phyloP scores from a whole-genome alignment of 2,797 vertebrate species.

The Prunella strophiata region DNA sequence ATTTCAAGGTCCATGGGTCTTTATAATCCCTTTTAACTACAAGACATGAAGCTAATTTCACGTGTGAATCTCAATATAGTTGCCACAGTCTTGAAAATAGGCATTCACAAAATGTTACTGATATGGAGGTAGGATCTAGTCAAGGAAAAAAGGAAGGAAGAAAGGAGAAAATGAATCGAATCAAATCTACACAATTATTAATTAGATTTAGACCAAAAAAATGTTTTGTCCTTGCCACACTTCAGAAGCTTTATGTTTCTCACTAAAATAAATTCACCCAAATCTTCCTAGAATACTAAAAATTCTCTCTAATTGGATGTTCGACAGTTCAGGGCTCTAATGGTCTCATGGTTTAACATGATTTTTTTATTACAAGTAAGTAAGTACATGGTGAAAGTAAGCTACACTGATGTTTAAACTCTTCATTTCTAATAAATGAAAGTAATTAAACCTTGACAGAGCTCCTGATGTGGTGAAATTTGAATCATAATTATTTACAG shows the following conservation, averaged over 20 bases:
- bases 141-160: background rate
- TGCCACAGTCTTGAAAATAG: background rate
- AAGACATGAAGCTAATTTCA: background rate
- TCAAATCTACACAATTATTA: background rate
- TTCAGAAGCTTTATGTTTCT: background rate
- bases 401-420: background rate
- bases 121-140: background rate
- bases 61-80: background rate
- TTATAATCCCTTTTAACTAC: background rate
- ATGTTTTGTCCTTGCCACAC: background rate
- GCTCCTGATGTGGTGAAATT: background rate
- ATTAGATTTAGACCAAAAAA: background rate
- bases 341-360: background rate
- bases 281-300: background rate
- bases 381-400: background rate
- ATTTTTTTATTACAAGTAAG: background rate
- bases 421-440: background rate
- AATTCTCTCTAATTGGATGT: background rate
- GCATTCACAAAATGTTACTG: background rate
- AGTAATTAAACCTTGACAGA: background rate
- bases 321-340: background rate
- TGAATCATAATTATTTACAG: background rate
- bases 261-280: background rate
- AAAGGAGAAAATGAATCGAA: background rate
- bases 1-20: background rate